Percentiles rank a stretch among this genome's conserved stretches.
These are phyloP conservation scores for Zosterops lateralis DNA, from an alignment of 2,113 vertebrate genomes.

Conservation along the genomic window DNA sequence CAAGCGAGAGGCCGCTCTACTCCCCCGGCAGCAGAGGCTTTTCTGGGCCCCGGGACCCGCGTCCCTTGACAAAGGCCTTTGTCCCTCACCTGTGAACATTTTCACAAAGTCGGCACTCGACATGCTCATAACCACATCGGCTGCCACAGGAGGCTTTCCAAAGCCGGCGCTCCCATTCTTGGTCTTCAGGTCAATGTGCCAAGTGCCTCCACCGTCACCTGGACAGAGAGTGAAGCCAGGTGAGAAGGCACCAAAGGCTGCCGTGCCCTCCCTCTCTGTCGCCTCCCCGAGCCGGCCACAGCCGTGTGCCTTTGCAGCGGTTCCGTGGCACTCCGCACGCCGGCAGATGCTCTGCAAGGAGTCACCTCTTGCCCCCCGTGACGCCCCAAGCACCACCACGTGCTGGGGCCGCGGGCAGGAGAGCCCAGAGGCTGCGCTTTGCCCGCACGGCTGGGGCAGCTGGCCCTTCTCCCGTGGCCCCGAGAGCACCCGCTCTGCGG, in stretches of 20 bases:
- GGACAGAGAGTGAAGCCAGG: neutral
- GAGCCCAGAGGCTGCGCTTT: neutral
- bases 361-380: accelerated
- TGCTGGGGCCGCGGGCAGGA: accelerated
- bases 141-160: constrained; percentile 76
- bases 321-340: accelerated
- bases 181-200: constrained; percentile 92
- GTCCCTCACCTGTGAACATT: constrained; percentile 89
- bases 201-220: constrained; percentile 86
- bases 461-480: accelerated
- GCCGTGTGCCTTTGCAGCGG: accelerated
- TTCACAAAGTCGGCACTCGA: constrained; percentile 86
- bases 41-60: neutral
- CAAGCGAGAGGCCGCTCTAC: accelerated
- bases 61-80: neutral
- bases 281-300: accelerated
- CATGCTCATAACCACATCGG: constrained; percentile 91
- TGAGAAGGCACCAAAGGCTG: neutral
- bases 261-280: accelerated
- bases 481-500: accelerated
- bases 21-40: neutral
- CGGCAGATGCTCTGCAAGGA: accelerated
- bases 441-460: neutral
- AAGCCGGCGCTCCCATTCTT: constrained; percentile 75
- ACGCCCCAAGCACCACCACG: accelerated